Percentiles rank a stretch among this genome's conserved stretches.
Conservation (phyloP, 2,113 vertebrate species). For the Felis catus region DNA sequence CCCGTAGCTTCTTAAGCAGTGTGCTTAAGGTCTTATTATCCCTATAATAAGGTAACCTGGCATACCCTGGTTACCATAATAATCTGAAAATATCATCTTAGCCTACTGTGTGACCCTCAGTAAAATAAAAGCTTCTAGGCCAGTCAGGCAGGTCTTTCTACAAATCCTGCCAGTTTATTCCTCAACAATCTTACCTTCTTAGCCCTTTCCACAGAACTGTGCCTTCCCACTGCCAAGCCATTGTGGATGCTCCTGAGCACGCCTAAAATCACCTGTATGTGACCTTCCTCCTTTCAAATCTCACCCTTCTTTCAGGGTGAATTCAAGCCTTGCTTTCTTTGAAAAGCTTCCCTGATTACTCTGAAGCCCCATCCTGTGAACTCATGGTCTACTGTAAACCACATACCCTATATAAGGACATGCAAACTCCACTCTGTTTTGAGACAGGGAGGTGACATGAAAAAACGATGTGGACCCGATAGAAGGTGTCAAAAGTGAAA, state of each 20-base stretch:
- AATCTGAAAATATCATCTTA: neutral
- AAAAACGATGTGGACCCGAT: neutral
- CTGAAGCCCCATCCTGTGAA: neutral
- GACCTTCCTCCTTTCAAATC: neutral
- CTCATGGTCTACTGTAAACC: neutral
- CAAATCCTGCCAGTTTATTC: neutral
- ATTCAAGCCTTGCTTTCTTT: neutral
- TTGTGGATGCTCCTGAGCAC: fast-evolving
- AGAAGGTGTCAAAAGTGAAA: too few species aligned
- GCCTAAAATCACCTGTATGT: neutral
- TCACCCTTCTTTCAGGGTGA: neutral
- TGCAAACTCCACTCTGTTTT: neutral
- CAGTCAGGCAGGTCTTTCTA: neutral
- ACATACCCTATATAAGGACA: neutral
- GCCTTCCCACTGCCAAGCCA: fast-evolving
- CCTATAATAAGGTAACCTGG: neutral
- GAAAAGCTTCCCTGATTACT: neutral
- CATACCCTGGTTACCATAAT: neutral
- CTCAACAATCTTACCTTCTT: neutral
- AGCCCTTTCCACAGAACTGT: neutral
- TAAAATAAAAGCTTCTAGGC: neutral
- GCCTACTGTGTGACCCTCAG: neutral
- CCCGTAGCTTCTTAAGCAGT: neutral
- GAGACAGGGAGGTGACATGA: neutral
- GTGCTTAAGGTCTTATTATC: neutral